Evolutionary conservation across 2,888 invertebrate genomes (phyloP).

Genomic region (Venusia cambrica): DNA sequence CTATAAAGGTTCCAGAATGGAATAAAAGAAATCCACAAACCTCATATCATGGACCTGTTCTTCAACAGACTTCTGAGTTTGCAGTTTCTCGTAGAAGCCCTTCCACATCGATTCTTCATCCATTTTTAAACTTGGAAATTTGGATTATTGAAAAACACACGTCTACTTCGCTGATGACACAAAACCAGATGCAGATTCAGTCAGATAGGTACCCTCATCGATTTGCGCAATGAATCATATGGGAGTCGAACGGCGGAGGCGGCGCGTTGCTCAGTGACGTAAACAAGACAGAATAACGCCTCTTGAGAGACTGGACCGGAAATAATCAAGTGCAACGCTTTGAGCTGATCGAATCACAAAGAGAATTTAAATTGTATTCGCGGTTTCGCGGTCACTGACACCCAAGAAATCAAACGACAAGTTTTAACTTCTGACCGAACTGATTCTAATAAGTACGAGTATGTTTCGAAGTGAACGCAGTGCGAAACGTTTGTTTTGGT

Average conservation of each 20-base stretch:
- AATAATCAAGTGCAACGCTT: too few species aligned
- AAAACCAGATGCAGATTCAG: slow-evolving; percentile 47
- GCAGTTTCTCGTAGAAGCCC: slow-evolving; percentile 85
- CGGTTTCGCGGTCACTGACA: slow-evolving; percentile 51
- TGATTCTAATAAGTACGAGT: too few species aligned
- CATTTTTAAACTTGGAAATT: too few species aligned
- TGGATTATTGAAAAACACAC: slow-evolving; percentile 11
- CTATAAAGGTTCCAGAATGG: neutral
- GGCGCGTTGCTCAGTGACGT: slow-evolving; percentile 60
- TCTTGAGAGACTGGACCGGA: slow-evolving; percentile 41
- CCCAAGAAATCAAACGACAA: slow-evolving; percentile 22
- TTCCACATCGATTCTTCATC: slow-evolving; percentile 91
- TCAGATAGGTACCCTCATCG: slow-evolving; percentile 44
- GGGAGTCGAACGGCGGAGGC: slow-evolving; percentile 55
- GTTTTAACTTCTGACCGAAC: too few species aligned
- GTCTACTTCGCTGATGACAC: slow-evolving; percentile 20
- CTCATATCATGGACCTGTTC: slow-evolving; percentile 85
- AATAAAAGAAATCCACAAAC: too few species aligned
- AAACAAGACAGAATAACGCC: slow-evolving; percentile 49
- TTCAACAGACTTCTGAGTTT: slow-evolving; percentile 82
- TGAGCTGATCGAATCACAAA: slow-evolving; percentile 28
- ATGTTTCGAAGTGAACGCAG: slow-evolving; percentile 30
- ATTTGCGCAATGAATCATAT: slow-evolving; percentile 57
- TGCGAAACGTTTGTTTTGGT: slow-evolving; percentile 49
- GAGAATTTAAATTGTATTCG: slow-evolving; percentile 26